These are phyloP conservation scores for Meloidogyne floridensis DNA, from an alignment of 1,140 invertebrate genomes.

Conservation along the genomic window DNA sequence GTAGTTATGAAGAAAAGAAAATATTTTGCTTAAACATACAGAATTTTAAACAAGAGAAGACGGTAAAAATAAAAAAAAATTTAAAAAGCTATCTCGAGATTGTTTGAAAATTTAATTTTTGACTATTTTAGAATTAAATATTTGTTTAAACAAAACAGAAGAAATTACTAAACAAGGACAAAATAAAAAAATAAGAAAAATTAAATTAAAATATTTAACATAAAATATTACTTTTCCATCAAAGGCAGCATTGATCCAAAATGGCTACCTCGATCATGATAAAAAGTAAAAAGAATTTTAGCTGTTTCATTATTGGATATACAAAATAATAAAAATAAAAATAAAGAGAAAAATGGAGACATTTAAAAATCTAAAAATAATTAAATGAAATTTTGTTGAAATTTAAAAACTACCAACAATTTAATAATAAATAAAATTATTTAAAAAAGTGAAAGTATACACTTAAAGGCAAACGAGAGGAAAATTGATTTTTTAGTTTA, in stretches of 20 bases:
- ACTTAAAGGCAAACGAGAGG: neutral
- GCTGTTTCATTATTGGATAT: neutral
- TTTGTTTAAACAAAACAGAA: too few species aligned
- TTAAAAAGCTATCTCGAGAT: too few species aligned
- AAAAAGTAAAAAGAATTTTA: conserved; percentile 29
- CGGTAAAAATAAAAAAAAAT: too few species aligned
- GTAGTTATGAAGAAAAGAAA: too few species aligned
- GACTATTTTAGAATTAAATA: too few species aligned
- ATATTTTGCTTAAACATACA: too few species aligned
- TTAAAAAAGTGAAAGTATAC: neutral
- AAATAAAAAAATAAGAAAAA: neutral
- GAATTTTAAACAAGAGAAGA: too few species aligned
- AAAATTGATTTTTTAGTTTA: neutral
- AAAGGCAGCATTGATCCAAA: conserved; percentile 21
- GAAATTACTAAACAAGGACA: too few species aligned
- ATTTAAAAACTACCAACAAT: too few species aligned
- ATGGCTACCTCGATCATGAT: conserved; percentile 22
- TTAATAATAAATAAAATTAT: neutral
- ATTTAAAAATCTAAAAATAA: too few species aligned
- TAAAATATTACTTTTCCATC: conserved; percentile 18
- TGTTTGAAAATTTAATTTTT: too few species aligned
- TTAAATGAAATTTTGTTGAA: too few species aligned
- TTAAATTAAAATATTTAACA: neutral
- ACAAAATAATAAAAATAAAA: conserved; percentile 7
- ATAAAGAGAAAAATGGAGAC: neutral